These are phyloP conservation scores for Acrocera orbiculus DNA, from an alignment of 2,888 invertebrate species.

Conservation along the genomic window DNA sequence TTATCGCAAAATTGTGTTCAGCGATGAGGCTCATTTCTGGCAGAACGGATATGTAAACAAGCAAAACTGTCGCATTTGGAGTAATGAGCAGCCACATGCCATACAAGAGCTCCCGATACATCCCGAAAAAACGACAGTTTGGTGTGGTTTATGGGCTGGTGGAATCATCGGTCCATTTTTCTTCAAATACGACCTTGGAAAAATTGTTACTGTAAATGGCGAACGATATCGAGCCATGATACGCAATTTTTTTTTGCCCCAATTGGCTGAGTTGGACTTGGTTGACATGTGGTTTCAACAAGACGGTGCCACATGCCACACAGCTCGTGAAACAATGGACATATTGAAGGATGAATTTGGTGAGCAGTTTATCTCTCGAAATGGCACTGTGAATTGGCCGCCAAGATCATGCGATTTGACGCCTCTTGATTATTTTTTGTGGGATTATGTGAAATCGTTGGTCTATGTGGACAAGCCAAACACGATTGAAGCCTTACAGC, in stretches of 20 bases:
- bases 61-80: background rate
- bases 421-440: background rate
- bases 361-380: background rate
- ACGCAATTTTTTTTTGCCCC: background rate
- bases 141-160: constrained; percentile 3
- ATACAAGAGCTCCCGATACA: constrained; percentile 1
- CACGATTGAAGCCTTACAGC: background rate
- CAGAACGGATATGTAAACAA: background rate
- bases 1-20: background rate
- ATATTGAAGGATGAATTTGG: background rate
- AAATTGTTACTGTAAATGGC: constrained; percentile 4
- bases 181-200: constrained; percentile 1
- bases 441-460: background rate
- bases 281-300: background rate
- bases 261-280: too few species aligned
- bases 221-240: constrained; percentile 1
- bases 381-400: background rate
- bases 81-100: background rate
- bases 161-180: constrained; percentile 5
- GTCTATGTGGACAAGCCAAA: background rate
- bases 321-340: background rate
- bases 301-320: too few species aligned
- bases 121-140: constrained; percentile 2
- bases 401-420: background rate
- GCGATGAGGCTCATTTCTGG: background rate